Evolutionary conservation across 2,888 invertebrate species (phyloP).

Genomic region (Arenicola marina): DNA sequence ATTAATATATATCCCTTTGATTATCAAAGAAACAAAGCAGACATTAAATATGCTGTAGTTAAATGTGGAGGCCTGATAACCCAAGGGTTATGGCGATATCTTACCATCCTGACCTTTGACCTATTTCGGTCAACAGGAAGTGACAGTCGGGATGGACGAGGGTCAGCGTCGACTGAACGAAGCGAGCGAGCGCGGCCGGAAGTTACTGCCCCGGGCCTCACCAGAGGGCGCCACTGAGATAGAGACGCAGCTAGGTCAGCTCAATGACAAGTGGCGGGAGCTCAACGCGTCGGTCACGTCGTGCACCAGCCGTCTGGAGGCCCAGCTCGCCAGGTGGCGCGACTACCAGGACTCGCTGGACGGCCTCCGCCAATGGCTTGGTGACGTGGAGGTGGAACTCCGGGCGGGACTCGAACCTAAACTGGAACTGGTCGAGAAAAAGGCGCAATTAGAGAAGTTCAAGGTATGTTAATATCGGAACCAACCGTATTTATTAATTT

Average conservation of each 20-base stretch:
- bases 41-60: no score
- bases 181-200: background rate
- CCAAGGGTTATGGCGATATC: no score
- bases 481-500: no score
- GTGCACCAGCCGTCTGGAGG: background rate
- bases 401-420: conserved; percentile 70
- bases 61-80: no score
- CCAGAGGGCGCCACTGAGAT: background rate
- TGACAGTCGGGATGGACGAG: background rate
- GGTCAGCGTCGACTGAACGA: background rate
- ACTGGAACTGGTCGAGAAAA: conserved; percentile 88
- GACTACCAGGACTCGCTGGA: background rate
- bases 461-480: conserved; percentile 65
- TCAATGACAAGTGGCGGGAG: background rate
- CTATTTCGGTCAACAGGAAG: no score
- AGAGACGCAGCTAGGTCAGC: background rate
- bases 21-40: no score
- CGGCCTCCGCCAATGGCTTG: background rate
- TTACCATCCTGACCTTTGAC: no score
- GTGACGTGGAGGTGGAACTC: background rate
- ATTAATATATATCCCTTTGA: no score
- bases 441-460: conserved; percentile 85
- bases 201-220: background rate
- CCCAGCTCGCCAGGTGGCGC: background rate
- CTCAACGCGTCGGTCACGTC: background rate